These are phyloP conservation scores for Druceiella hillmani DNA, from an alignment of 2,888 invertebrate species.

Conservation along the genomic window DNA sequence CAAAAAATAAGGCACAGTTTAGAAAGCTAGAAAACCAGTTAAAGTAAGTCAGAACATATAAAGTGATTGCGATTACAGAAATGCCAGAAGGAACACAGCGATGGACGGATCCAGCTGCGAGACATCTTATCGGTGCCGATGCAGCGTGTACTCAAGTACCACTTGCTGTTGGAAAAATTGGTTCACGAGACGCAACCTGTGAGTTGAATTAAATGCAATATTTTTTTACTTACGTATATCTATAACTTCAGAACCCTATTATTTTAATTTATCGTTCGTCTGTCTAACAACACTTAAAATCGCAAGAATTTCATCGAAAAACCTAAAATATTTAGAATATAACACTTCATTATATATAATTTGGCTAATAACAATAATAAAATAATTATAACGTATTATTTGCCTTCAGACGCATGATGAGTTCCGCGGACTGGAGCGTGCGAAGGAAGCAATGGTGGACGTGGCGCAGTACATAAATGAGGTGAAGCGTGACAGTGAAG, in stretches of 20 bases:
- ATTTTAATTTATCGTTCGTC: too few species aligned
- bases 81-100: conserved; percentile 90
- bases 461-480: conserved; percentile 97
- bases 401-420: conserved; percentile 69
- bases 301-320: too few species aligned
- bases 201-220: too few species aligned
- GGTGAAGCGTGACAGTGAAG: conserved; percentile 94
- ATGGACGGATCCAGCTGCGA: conserved; percentile 89
- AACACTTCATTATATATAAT: too few species aligned
- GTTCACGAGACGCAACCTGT: conserved; percentile 81
- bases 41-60: conserved; percentile 30
- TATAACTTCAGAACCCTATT: too few species aligned
- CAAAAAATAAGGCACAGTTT: too few species aligned
- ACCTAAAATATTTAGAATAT: too few species aligned
- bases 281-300: too few species aligned
- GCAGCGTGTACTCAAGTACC: conserved; percentile 97
- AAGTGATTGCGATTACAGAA: conserved; percentile 60
- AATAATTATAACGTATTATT: conserved; percentile 3
- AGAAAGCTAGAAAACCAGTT: conserved; percentile 34
- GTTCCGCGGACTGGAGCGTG: conserved; percentile 72
- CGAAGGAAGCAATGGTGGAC: conserved; percentile 94
- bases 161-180: conserved; percentile 84
- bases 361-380: too few species aligned
- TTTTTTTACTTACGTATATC: too few species aligned
- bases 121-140: conserved; percentile 97